Evolutionary conservation across 2,888 invertebrate genomes (phyloP).

Genomic region (Oligia fasciuncula): DNA sequence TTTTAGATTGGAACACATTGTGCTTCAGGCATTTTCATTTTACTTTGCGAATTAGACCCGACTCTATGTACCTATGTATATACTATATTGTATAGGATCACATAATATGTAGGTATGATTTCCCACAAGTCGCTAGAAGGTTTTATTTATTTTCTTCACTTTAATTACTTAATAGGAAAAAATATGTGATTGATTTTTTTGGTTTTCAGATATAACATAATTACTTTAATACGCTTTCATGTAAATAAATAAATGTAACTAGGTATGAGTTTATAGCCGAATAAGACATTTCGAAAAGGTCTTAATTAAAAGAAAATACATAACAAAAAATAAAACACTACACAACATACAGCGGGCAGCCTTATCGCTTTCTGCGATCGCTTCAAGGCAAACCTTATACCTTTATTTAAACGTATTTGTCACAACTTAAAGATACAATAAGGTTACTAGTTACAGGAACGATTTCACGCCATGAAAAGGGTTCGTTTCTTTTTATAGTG

Average conservation of each 20-base stretch:
- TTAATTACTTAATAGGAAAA: not conserved
- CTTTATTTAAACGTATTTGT: not conserved
- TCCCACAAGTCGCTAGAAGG: not conserved
- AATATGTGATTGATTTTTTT: too few species aligned
- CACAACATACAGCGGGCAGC: too few species aligned
- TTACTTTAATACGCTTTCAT: not conserved
- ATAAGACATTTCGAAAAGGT: too few species aligned
- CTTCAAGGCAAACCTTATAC: too few species aligned
- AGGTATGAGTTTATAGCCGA: not conserved
- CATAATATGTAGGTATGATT: not conserved
- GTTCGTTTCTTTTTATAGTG: not conserved
- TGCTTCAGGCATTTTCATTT: not conserved
- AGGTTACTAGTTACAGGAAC: not conserved
- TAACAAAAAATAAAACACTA: too few species aligned
- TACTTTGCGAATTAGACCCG: not conserved
- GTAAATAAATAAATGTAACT: not conserved
- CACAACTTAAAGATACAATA: not conserved
- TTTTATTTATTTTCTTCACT: not conserved
- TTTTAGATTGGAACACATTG: not conserved
- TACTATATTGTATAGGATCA: not conserved
- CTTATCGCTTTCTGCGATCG: too few species aligned
- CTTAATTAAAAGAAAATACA: too few species aligned
- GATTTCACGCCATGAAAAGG: too few species aligned
- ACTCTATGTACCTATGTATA: not conserved
- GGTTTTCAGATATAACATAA: not conserved